Evolutionary conservation across 2,797 vertebrate species (phyloP), one percentile per base, ranked within the genome.

Genomic region (Megalops cyprinoides): DNA sequence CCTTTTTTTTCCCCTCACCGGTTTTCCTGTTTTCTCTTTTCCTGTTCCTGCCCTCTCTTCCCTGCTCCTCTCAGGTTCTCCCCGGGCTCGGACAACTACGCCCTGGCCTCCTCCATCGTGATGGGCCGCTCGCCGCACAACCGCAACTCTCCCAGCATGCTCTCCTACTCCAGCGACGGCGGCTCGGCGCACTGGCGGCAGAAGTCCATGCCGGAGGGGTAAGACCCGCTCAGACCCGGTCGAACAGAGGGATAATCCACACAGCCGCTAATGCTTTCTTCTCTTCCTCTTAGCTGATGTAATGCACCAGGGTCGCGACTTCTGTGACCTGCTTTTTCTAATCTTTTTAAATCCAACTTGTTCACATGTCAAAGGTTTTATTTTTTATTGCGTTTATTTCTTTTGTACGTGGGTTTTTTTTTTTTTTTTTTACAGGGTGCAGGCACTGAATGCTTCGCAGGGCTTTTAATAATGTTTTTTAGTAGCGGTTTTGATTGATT

Each of bases 131-230:
- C 97, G 0, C 91, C 96, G 69, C 96, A 96, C 82, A 97, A 95
- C 85, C 96, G 97, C 1, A 97, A 95, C 89, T 96, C 97, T 83
- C 96, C 96, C 15, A 94, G 95, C 90, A 95, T 90, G 87, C 87
- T 97, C 14, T 94, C 97, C 37, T 97, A 96, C 81, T 94, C 95
- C 1, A 97, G 97, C 58, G 95, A 96, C 76, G 91, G 90, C 82
- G 94, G 96, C 87, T 93, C 94, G 82, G 93, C 91, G 0, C 96
- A 97, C 88, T 95, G 93, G 93, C 96, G 96, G 85, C 97, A 98
- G 86, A 98, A 97, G 89, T 96, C 97, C 67, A 94, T 95, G 94
- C 96, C 96, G 37, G 97, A 98, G 87, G 97, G 97, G 98, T 99
- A 93, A 88, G 93, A 53, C 73, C 67, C 18, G 1, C 7, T 23